These are phyloP conservation scores for Carabus problematicus DNA, from an alignment of 2,888 invertebrate genomes.

Conservation along the genomic window DNA sequence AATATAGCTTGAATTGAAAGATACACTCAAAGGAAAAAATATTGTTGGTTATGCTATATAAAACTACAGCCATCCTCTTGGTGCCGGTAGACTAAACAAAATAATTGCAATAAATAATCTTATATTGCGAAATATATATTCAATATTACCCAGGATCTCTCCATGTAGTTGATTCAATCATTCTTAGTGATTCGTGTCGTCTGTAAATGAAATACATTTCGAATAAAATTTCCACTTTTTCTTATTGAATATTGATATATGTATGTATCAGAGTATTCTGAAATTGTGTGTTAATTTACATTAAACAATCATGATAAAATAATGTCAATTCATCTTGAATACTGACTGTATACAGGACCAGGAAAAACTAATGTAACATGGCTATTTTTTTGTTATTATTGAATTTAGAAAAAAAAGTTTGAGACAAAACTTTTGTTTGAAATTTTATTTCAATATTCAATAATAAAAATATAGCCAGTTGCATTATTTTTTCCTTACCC, in stretches of 20 bases:
- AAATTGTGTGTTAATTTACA: too few species aligned
- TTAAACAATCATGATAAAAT: not conserved
- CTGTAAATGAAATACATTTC: constrained; percentile 1
- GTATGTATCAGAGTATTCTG: too few species aligned
- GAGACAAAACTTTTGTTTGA: too few species aligned
- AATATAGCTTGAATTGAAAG: constrained; percentile 5
- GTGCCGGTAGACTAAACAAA: constrained; percentile 27
- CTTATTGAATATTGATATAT: not conserved
- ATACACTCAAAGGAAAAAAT: not conserved
- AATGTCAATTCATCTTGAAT: too few species aligned
- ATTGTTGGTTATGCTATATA: not conserved
- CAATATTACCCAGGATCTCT: constrained; percentile 4
- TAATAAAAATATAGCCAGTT: too few species aligned
- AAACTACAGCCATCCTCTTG: constrained; percentile 31
- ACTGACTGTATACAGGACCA: too few species aligned
- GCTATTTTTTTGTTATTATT: too few species aligned
- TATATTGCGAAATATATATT: constrained; percentile 1
- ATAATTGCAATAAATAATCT: not conserved
- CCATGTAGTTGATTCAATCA: constrained; percentile 17
- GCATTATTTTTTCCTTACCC: constrained; percentile 15
- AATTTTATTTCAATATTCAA: too few species aligned
- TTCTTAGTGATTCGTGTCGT: constrained; percentile 14
- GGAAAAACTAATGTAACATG: too few species aligned
- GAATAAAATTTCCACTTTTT: not conserved
- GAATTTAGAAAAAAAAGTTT: too few species aligned